These are phyloP conservation scores for Paguma larvata DNA, from an alignment of 2,797 vertebrate genomes.

Conservation along the genomic window DNA sequence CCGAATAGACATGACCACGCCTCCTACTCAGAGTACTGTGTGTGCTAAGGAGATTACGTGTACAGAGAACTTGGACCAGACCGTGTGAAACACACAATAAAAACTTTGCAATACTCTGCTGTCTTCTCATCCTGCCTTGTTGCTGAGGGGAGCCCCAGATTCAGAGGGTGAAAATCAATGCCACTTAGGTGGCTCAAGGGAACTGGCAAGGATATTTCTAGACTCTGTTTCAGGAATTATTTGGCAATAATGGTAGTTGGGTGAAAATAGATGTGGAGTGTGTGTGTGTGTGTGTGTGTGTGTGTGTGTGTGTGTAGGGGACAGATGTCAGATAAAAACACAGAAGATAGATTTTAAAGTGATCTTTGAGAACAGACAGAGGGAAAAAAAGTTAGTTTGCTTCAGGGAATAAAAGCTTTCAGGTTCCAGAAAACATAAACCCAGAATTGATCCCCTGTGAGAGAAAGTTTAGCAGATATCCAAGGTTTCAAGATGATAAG, in stretches of 20 bases:
- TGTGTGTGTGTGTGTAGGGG: background rate
- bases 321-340: background rate
- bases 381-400: background rate
- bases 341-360: background rate
- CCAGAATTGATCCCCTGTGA: background rate
- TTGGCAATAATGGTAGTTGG: background rate
- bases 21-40: background rate
- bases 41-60: background rate
- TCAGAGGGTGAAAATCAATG: background rate
- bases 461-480: background rate
- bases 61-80: background rate
- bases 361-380: background rate
- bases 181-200: background rate
- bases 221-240: background rate
- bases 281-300: background rate
- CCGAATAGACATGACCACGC: background rate
- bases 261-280: background rate
- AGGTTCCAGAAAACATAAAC: slow-evolving; percentile 1
- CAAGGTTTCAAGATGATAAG: background rate
- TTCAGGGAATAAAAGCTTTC: background rate
- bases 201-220: background rate
- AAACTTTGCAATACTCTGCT: background rate
- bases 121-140: background rate
- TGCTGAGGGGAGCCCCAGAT: background rate
- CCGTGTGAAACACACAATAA: background rate